These are phyloP conservation scores for Proterorhinus semilunaris DNA, from an alignment of 2,113 vertebrate species.

Conservation along the genomic window DNA sequence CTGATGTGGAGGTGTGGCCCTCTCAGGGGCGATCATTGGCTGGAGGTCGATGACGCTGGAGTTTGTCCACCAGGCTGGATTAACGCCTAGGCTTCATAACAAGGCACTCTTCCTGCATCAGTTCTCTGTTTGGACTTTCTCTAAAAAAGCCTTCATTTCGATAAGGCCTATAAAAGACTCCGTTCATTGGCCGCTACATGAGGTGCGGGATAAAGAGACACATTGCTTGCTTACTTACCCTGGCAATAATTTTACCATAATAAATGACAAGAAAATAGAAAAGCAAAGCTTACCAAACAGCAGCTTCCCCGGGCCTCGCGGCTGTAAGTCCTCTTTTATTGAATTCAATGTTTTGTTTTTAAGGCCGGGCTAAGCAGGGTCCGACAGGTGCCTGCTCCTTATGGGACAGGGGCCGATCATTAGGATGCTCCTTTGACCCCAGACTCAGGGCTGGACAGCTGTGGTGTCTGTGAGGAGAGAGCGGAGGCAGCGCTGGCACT, in stretches of 20 bases:
- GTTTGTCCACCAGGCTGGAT: no score
- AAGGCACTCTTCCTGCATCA: no score
- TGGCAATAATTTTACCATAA: neutral
- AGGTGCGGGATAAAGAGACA: no score
- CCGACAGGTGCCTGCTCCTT: constrained; percentile 69
- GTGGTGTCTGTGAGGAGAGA: constrained; percentile 49
- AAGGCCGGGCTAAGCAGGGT: constrained; percentile 52
- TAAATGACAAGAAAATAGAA: neutral
- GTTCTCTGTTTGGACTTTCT: no score
- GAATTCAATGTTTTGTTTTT: constrained; percentile 69
- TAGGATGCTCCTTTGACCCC: constrained; percentile 71
- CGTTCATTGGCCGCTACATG: no score
- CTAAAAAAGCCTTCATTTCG: no score
- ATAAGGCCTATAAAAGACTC: no score
- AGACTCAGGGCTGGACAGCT: constrained; percentile 63
- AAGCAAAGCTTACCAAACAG: constrained; percentile 1
- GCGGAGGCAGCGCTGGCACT: constrained; percentile 12
- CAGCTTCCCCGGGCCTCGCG: constrained; percentile 38
- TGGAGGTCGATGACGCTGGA: no score
- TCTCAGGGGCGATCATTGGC: no score
- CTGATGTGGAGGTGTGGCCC: no score
- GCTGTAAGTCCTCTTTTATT: constrained; percentile 71
- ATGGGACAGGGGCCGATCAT: constrained; percentile 42
- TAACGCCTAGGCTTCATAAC: no score
- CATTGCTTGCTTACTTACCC: neutral